Evolutionary conservation across 2,797 vertebrate species (phyloP), one percentile per base, ranked within the genome.

Genomic region (Glossophaga mutica): DNA sequence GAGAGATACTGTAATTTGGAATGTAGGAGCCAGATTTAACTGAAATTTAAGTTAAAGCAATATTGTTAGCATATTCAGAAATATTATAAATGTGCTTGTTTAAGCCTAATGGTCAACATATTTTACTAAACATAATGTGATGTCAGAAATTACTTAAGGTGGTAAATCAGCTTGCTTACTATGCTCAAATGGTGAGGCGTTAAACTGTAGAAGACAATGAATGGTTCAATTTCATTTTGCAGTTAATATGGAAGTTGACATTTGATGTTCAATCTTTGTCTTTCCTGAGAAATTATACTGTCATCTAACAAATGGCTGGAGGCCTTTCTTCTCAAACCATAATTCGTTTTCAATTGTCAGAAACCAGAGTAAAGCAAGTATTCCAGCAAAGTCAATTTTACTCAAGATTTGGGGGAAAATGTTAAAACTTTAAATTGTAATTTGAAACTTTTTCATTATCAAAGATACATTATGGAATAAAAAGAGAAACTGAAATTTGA

Each of bases 71-170:
- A 44, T 77, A 37, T 94, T 83, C 34, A 73, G 24, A 46, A n/a
- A 4, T 29, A 74, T 32, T 92, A 29, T 52, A 82, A 87, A 90
- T 48, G 78, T n/a, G 5, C 26, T 85, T 95, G 37, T 37, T 86
- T 87, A 19, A 85, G 55, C n/a, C 57, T 71, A 87, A 88, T 19
- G 59, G 70, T 62, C 18, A 92, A 77, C 3, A 48, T 42, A 44
- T 59, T 78, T 95, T 95, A 78, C 24, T 78, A n/a, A 46, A 55
- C 19, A 81, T n/a, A 73, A 5, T 52, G 18, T 34, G n/a, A 59
- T 62, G 62, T 71, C 4, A 93, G n/a, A 78, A 91, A 81, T 73
- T 90, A 59, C 76, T 67, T 81, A 81, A 96, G 52, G 22, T 91
- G 65, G 6, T 67, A 86, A 67, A 29, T 87, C 70, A 84, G 18